Conservation (phyloP, 1,140 invertebrate species). For the Danaus plexippus region DNA sequence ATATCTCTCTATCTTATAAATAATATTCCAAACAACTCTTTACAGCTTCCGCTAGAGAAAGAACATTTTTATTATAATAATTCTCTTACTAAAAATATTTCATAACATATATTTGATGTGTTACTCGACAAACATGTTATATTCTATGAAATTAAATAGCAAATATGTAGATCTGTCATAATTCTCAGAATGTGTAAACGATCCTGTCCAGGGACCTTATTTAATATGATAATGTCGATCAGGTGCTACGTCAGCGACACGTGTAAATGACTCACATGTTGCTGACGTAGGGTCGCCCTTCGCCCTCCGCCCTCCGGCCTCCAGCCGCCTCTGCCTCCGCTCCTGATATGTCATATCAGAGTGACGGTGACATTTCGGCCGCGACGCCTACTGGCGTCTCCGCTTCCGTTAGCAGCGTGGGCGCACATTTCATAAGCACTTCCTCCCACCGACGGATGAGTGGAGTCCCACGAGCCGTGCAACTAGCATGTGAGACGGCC, state of each 20-base stretch:
- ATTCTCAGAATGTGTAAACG: too few relatives aligned
- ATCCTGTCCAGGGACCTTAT: too few relatives aligned
- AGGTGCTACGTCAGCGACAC: conserved; percentile 54
- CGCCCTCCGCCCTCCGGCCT: conserved; percentile 30
- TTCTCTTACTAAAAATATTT: too few relatives aligned
- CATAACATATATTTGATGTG: too few relatives aligned
- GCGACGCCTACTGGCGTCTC: conserved; percentile 49
- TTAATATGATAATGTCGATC: conserved; percentile 18
- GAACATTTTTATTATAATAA: too few relatives aligned
- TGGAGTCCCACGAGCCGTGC: conserved; percentile 3
- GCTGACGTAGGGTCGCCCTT: conserved; percentile 39
- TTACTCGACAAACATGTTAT: too few relatives aligned
- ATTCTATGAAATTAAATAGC: too few relatives aligned
- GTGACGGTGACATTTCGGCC: conserved; percentile 25
- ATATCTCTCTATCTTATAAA: too few relatives aligned
- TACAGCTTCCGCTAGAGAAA: too few relatives aligned
- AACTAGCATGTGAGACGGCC: conserved; percentile 21
- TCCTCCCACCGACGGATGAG: conserved; percentile 38
- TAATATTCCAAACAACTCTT: too few relatives aligned
- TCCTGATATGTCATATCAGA: conserved; percentile 21
- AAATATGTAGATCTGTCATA: too few relatives aligned
- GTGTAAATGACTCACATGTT: conserved; percentile 47
- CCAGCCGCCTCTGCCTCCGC: conserved; percentile 37
- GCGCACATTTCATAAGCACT: conserved; percentile 53
- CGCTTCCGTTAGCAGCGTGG: conserved; percentile 56